Evolutionary conservation across 1,140 invertebrate species (phyloP).

Genomic region (Holcopasites calliopsidis): DNA sequence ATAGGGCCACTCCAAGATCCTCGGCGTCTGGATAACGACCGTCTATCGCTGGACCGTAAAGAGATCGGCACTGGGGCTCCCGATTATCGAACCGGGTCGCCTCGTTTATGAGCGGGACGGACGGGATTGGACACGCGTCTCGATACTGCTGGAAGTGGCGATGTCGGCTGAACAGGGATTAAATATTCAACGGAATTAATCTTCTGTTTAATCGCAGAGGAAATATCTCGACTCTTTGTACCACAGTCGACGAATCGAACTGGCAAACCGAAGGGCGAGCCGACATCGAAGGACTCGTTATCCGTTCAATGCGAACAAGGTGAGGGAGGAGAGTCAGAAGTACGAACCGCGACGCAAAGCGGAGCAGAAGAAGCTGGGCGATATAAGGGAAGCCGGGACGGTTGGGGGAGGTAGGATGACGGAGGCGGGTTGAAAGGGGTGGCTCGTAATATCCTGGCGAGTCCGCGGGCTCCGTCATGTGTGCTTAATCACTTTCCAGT

Average conservation of each 20-base stretch:
- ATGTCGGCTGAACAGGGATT: no score
- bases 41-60: slow-evolving; percentile 38
- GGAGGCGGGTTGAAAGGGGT: slow-evolving; percentile 58
- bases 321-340: slow-evolving; percentile 51
- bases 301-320: slow-evolving; percentile 37
- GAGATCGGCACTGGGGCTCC: slow-evolving; percentile 29
- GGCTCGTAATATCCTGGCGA: slow-evolving; percentile 76
- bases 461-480: slow-evolving; percentile 76
- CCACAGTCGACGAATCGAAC: no score
- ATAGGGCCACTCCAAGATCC: slow-evolving; percentile 55
- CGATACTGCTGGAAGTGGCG: not conserved
- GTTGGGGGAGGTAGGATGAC: slow-evolving; percentile 34
- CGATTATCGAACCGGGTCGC: slow-evolving; percentile 11
- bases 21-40: slow-evolving; percentile 41
- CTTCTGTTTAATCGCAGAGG: no score
- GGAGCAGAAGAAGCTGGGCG: slow-evolving; percentile 21
- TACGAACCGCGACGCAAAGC: slow-evolving; percentile 35
- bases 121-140: not conserved
- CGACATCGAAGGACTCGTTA: slow-evolving; percentile 31
- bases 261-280: no score
- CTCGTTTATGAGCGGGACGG: not conserved
- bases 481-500: slow-evolving; percentile 80
- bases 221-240: no score
- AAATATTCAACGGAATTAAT: no score
- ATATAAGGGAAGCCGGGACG: slow-evolving; percentile 30